Conservation (phyloP, 2,888 invertebrate species). For the Sericinus montela region DNA sequence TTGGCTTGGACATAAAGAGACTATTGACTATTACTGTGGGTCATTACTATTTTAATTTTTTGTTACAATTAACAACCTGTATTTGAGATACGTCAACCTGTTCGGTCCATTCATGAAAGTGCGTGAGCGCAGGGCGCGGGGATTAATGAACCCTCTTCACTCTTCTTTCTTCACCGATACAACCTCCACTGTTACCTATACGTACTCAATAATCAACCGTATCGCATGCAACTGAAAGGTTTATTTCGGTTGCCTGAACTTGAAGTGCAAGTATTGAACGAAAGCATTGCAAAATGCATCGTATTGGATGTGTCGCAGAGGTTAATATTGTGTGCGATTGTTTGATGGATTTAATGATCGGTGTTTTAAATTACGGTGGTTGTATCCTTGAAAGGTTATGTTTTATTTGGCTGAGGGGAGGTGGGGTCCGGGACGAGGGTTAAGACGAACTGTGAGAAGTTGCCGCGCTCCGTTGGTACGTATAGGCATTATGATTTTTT, state of each 20-base stretch:
- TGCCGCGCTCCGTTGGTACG: conserved; percentile 48
- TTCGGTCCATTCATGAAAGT: conserved; percentile 79
- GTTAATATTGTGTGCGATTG: conserved; percentile 35
- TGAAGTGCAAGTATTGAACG: conserved; percentile 4
- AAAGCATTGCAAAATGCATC: conserved; percentile 30
- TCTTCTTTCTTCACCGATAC: conserved; percentile 50
- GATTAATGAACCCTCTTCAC: conserved; percentile 73
- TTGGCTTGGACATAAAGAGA: too few relatives aligned
- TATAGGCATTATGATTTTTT: conserved; percentile 66
- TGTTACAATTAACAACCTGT: conserved; percentile 48
- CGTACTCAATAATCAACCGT: conserved; percentile 33
- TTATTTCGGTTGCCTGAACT: conserved; percentile 26
- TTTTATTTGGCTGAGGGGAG: conserved; percentile 59
- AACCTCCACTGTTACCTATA: conserved; percentile 34
- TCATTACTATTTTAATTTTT: too few relatives aligned
- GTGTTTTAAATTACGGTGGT: conserved; percentile 66
- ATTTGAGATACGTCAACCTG: conserved; percentile 71
- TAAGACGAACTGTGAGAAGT: conserved; percentile 68
- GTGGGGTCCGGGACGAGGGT: conserved; percentile 35
- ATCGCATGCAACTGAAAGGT: conserved; percentile 28
- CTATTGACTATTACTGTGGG: too few relatives aligned
- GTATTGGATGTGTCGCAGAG: conserved; percentile 33
- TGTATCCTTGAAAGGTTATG: conserved; percentile 77
- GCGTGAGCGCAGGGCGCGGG: conserved; percentile 79
- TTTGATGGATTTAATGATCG: conserved; percentile 40